Base-by-base conservation (phyloP, 2,888 invertebrate species). In the Acleris literana region DNA sequence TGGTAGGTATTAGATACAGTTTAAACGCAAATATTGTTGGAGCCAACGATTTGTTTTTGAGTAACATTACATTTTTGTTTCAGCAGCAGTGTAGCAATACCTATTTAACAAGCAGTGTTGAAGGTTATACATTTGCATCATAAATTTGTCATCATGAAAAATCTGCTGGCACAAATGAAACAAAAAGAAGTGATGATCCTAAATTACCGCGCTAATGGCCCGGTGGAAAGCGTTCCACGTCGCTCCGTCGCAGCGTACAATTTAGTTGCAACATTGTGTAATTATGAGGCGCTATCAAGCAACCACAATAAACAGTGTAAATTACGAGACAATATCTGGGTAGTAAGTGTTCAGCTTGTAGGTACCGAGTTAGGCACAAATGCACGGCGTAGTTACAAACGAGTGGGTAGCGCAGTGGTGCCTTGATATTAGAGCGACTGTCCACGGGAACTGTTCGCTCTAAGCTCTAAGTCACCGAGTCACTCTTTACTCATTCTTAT, bases 361-460 rank as follows among this genome's bases (percentile, higher is more conserved):
- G 13, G 13, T 4, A 13, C 13, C 13, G 9, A 39, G 39, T 13
- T 39, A 39, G 39, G 39, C 39, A 13, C 39, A 39, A 39, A 39
- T 39, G 11, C 13, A 39, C 39, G 39, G 39, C 13, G 39, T 13
- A 3, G 39, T 4, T 39, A 39, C 33, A 33, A 33, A 9, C 33
- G 25, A 53, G 46, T 22, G 22, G 54, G 46, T 39, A 13, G 39
- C 39, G 39, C 39, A 39, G 39, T 11, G 39, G 48, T 48, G 61
- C 43, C 57, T 18, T 25, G 56, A 20, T 18, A 7, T 48, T 46
- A n/a, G 11, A 62, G 69, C 69, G 66, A 66, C 48, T 69, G 69
- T 69, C 69, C n/a, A 56, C 52, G 5, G 44, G 69, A 69, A 69
- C 69, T 65, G 51, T 58, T 66, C 66, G 59, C 66, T 17, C 9